phyloP scores from a whole-genome alignment of 2,113 vertebrate species.

The Apistogramma diplotaenia region DNA sequence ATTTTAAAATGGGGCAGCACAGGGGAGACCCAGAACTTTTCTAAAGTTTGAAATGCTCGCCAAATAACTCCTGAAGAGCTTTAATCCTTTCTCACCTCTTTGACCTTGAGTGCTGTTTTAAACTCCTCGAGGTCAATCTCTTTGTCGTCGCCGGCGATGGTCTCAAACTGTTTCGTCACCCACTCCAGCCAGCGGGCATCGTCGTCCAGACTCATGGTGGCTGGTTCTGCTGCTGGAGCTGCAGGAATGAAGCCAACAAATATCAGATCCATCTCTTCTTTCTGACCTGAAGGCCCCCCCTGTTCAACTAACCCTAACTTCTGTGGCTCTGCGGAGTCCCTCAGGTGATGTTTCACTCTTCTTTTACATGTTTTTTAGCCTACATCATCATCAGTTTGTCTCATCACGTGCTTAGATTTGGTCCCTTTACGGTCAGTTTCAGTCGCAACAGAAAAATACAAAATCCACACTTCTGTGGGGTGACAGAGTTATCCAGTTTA shows the following conservation, averaged over 20 bases:
- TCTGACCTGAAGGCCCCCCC: not conserved
- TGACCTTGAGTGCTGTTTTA: conserved; percentile 84
- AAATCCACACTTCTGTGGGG: too few species aligned
- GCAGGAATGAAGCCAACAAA: not conserved
- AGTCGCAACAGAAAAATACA: too few species aligned
- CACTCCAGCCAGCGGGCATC: conserved; percentile 85
- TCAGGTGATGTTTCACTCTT: not conserved
- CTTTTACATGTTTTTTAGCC: not conserved
- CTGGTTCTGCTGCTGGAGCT: not conserved
- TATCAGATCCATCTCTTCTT: not conserved
- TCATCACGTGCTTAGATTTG: not conserved
- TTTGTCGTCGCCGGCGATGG: conserved; percentile 79
- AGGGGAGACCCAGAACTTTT: not conserved
- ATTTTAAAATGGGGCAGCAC: not conserved
- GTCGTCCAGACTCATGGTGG: conserved; percentile 74
- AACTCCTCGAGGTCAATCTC: conserved; percentile 85
- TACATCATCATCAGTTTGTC: not conserved
- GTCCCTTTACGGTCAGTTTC: not conserved
- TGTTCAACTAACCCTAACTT: not conserved
- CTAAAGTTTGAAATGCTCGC: not conserved
- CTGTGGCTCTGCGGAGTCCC: not conserved
- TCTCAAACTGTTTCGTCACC: conserved; percentile 84
- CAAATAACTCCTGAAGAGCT: too few species aligned
- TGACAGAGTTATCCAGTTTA: rapidly evolving
- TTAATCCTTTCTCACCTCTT: conserved; percentile 80